Base-by-base conservation (phyloP, 2,888 invertebrate species). In the Onchidella celtica region DNA sequence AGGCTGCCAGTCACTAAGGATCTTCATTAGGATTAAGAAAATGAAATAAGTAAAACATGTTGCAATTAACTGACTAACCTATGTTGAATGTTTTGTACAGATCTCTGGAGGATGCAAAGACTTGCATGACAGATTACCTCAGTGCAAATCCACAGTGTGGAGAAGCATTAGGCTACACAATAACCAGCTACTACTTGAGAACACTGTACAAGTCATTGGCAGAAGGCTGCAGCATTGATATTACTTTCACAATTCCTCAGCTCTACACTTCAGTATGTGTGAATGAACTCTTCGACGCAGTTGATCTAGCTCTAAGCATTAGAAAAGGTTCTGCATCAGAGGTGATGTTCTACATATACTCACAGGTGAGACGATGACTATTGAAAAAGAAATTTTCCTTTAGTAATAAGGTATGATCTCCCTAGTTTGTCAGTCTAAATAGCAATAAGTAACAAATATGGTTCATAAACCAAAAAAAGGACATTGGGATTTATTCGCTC, bases 71-170 rank as follows among this genome's bases (percentile, higher is more conserved):
- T n/a, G n/a, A n/a, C n/a, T n/a, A n/a, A n/a, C n/a, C n/a, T n/a
- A n/a, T n/a, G n/a, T n/a, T n/a, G n/a, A n/a, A n/a, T n/a, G n/a
- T 75, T 65, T 32, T 24, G 17, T 32, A 6, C 68, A 77, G 77
- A 27, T 40, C 57, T 24, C 47, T 77, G 2, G 32, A 77, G 47
- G 55, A 21, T 32, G 55, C 77, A 24, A 29, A 57, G 21, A 14
- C 21, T 40, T 77, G 77, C 47, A 57, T 68, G 66, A 66, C 3
- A 21, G 32, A 11, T 27, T 68, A 57, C 24, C 27, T 77, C 27
- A 57, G 14, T 17, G 57, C 4, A 24, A 66, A 77, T 36, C n/a
- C 17, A 24, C 77, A 77, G 34, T 77, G 77, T 55, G 32, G 40
- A n/a, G 9, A 24, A 27, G 47, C 66, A 29, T 21, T 66, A 17